phyloP scores from a whole-genome alignment of 2,888 invertebrate species.

The Alentia gelatinosa region DNA sequence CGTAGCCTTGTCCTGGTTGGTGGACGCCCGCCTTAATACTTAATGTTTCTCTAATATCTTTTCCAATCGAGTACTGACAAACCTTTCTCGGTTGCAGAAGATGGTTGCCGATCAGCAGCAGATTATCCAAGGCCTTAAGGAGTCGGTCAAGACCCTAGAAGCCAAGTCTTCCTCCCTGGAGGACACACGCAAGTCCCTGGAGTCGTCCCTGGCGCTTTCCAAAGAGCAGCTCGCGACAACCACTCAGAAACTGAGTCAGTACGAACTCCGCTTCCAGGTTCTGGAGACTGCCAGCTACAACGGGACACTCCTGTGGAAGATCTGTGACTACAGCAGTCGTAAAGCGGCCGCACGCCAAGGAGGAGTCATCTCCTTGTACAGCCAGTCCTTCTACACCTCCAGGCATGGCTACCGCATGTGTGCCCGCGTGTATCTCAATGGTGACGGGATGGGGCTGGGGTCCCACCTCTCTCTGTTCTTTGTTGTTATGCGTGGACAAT shows the following conservation, averaged over 20 bases:
- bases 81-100: too few species aligned
- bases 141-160: not conserved
- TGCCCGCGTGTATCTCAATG: conserved; percentile 76
- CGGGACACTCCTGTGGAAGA: conserved; percentile 77
- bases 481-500: conserved; percentile 77
- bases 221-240: not conserved
- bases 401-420: conserved; percentile 78
- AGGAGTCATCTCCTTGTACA: conserved; percentile 73
- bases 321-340: conserved; percentile 71
- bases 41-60: too few species aligned
- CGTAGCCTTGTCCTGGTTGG: too few species aligned
- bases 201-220: not conserved
- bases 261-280: conserved; percentile 74
- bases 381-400: conserved; percentile 78
- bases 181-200: not conserved
- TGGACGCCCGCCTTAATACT: too few species aligned
- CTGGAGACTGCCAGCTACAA: conserved; percentile 70
- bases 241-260: conserved; percentile 67
- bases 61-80: too few species aligned
- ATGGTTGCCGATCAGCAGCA: not conserved
- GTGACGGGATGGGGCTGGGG: conserved; percentile 76
- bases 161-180: not conserved
- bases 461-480: conserved; percentile 77
- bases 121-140: not conserved
- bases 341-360: conserved; percentile 73